Base-by-base conservation (phyloP, 2,888 invertebrate genomes). In the Mamestra brassicae region DNA sequence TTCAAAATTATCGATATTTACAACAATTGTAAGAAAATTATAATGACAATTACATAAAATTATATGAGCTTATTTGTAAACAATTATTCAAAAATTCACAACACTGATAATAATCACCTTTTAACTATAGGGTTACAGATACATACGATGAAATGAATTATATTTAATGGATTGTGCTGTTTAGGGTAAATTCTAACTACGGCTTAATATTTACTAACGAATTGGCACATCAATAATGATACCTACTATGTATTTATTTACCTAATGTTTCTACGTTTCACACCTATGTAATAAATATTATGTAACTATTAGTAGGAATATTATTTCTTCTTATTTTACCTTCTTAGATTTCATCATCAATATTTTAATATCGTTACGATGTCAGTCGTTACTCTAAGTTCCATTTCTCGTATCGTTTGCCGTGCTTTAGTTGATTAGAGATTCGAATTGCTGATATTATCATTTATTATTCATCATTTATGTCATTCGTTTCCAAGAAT, bases 261-360 rank as follows among this genome's bases (percentile, higher is more conserved):
- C 61, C 80, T 89, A 89, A 78, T 85, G 64, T 83, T 66, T 82
- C 92, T 92, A 92, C 89, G 73, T 81, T 88, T 83, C 90, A 92
- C 91, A 89, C 84, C 89, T 90, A 92, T 84, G 78, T 87, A 78
- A 85, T 88, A 86, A 79, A 86, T 76, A 65, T 77, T 81, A 85
- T 87, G 81, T 87, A 86, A 80, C 85, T 87, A 88, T 86, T 90
- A 89, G 87, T 92, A 93, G 92, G 93, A 93, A 92, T 93, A 92
- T 86, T 89, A 84, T 84, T 84, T 85, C 74, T 71, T 83, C 76
- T 86, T 85, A 83, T 73, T 75, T 74, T 85, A 85, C 42, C 67
- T 50, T 78, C 75, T 74, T 78, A 84, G 58, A 80, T 83, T 76
- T 85, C 80, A 80, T 80, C 83, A 76, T 83, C 65, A 80, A 80